Percentiles rank a stretch among this genome's conserved stretches.
Evolutionary conservation across 1,140 invertebrate genomes (phyloP).

Genomic region (Eumeta japonica): DNA sequence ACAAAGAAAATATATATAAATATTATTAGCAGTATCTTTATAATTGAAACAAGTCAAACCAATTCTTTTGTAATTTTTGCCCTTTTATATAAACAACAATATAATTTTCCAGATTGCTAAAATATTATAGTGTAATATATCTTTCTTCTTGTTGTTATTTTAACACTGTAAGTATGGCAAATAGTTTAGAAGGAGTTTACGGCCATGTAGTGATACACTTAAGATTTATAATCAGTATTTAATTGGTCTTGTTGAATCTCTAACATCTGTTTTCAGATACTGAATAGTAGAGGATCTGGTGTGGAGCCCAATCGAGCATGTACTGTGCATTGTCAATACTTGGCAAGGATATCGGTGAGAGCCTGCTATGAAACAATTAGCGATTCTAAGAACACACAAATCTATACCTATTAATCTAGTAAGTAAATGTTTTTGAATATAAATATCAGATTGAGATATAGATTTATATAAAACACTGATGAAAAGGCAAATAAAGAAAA

Average conservation of each 20-base stretch:
- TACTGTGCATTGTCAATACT: slow-evolving; percentile 25
- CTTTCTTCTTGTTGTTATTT: neutral
- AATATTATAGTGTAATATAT: neutral
- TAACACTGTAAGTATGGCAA: neutral
- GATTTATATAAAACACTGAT: too few relatives aligned
- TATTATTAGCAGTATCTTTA: neutral
- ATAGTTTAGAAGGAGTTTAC: neutral
- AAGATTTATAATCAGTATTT: neutral
- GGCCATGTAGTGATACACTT: neutral
- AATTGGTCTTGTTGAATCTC: too few relatives aligned
- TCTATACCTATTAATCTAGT: slow-evolving; percentile 48
- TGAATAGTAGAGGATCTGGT: slow-evolving; percentile 43
- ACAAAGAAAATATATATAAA: too few relatives aligned
- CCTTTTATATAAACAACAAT: neutral
- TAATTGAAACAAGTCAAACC: neutral
- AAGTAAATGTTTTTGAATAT: too few relatives aligned
- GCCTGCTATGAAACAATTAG: slow-evolving; percentile 29
- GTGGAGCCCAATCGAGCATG: slow-evolving; percentile 25
- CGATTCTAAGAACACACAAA: slow-evolving; percentile 28
- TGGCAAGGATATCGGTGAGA: slow-evolving; percentile 23
- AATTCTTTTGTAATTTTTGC: neutral
- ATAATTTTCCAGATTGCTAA: neutral
- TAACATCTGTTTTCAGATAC: slow-evolving; percentile 41
- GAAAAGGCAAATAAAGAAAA: too few relatives aligned
- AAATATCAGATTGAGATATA: too few relatives aligned